phyloP scores from a whole-genome alignment of 2,113 vertebrate genomes.

The Plectropomus leopardus region DNA sequence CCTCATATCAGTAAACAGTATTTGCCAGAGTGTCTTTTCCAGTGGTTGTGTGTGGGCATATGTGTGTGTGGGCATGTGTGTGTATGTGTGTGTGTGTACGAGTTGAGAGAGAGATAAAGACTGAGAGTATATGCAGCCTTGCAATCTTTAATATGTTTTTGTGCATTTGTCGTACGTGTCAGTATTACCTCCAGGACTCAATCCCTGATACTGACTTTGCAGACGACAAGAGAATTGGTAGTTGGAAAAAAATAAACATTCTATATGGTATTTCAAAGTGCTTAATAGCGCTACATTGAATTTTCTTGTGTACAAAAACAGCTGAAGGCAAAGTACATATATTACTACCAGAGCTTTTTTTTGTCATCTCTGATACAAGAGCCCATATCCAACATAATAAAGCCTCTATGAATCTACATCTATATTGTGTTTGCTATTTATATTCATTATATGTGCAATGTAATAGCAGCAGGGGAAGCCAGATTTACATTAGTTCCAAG shows the following conservation, averaged over 20 bases:
- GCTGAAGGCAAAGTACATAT: conserved; percentile 20
- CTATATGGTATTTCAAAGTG: conserved; percentile 10
- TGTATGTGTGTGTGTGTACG: conserved; percentile 12
- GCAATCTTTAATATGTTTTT: conserved; percentile 36
- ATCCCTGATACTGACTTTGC: not conserved
- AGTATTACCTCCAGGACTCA: conserved; percentile 4
- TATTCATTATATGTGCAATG: too few species aligned
- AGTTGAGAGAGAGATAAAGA: conserved; percentile 37
- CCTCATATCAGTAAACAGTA: conserved; percentile 76
- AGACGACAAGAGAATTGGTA: not conserved
- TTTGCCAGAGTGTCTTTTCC: conserved; percentile 68
- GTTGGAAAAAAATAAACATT: conserved; percentile 2
- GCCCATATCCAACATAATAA: not conserved
- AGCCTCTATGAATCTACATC: not conserved
- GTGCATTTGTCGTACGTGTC: conserved; percentile 15
- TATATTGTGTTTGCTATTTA: not conserved
- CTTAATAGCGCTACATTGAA: not conserved
- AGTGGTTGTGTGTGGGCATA: conserved; percentile 56
- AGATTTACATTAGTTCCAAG: not conserved
- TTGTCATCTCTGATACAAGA: not conserved
- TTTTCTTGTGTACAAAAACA: not conserved
- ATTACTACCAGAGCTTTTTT: conserved; percentile 2
- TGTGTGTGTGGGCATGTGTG: conserved; percentile 15
- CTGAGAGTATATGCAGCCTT: conserved; percentile 29
- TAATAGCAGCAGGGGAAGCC: not conserved